These are phyloP conservation scores for Zelleria hepariella DNA, from an alignment of 2,888 invertebrate species.

Conservation along the genomic window DNA sequence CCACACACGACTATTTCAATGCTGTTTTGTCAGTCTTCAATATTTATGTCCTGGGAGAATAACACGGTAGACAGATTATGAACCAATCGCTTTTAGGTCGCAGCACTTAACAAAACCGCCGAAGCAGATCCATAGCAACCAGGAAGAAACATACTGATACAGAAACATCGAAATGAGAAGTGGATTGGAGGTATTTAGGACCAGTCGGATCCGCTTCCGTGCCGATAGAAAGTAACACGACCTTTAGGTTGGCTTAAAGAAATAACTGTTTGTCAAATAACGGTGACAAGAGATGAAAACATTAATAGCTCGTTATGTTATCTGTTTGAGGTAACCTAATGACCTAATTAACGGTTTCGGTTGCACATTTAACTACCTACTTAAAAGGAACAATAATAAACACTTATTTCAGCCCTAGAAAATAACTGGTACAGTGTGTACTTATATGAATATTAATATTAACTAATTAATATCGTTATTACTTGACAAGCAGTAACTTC, in stretches of 20 bases:
- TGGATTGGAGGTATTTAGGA: too few species aligned
- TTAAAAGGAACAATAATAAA: not conserved
- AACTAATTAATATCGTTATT: not conserved
- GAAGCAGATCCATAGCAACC: too few species aligned
- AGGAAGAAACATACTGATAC: too few species aligned
- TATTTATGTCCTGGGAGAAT: slow-evolving; percentile 32
- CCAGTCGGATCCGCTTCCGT: too few species aligned
- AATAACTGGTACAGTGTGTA: not conserved
- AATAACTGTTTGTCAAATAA: not conserved
- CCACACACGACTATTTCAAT: slow-evolving; percentile 35
- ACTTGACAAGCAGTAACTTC: not conserved
- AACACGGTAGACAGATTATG: slow-evolving; percentile 8
- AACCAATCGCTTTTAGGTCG: not conserved
- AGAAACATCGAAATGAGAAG: too few species aligned
- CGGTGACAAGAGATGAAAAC: not conserved
- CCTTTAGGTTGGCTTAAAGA: not conserved
- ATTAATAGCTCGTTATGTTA: not conserved
- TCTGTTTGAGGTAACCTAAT: not conserved
- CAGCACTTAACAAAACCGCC: too few species aligned
- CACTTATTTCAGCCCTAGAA: not conserved
- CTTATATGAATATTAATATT: not conserved
- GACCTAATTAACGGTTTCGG: not conserved
- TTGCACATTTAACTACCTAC: not conserved
- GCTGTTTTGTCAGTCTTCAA: slow-evolving; percentile 50
- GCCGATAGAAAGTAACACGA: too few species aligned